These are phyloP conservation scores for Spermophilus dauricus DNA, from an alignment of 2,113 vertebrate species.

Conservation along the genomic window DNA sequence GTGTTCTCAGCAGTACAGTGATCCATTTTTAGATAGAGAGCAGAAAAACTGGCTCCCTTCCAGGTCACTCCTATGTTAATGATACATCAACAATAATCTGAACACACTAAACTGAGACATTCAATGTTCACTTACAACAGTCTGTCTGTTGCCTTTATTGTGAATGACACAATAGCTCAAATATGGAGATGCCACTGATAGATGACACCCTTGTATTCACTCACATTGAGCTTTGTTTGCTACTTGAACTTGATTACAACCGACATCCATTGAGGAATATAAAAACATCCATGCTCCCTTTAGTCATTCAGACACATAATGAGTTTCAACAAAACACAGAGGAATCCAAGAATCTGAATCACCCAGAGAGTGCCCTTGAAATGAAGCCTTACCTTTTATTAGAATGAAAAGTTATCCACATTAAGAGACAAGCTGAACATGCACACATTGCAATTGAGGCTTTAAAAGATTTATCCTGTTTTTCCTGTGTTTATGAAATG, in stretches of 20 bases:
- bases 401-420: conserved; percentile 44
- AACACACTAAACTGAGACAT: conserved; percentile 62
- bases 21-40: conserved; percentile 58
- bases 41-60: conserved; percentile 50
- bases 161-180: conserved; percentile 14
- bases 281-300: conserved; percentile 56
- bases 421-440: conserved; percentile 29
- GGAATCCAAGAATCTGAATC: conserved; percentile 55
- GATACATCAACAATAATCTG: background rate
- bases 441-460: background rate
- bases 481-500: conserved; percentile 32
- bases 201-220: conserved; percentile 29
- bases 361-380: conserved; percentile 65
- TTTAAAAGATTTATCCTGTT: background rate
- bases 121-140: background rate
- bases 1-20: conserved; percentile 53
- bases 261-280: conserved; percentile 53
- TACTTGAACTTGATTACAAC: conserved; percentile 66
- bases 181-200: conserved; percentile 39
- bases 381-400: conserved; percentile 48
- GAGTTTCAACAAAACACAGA: conserved; percentile 56
- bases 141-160: conserved; percentile 12
- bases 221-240: conserved; percentile 63
- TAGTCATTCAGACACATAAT: conserved; percentile 54
- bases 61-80: conserved; percentile 59